Evolutionary conservation across 2,113 vertebrate species (phyloP).

Genomic region (Meles meles): DNA sequence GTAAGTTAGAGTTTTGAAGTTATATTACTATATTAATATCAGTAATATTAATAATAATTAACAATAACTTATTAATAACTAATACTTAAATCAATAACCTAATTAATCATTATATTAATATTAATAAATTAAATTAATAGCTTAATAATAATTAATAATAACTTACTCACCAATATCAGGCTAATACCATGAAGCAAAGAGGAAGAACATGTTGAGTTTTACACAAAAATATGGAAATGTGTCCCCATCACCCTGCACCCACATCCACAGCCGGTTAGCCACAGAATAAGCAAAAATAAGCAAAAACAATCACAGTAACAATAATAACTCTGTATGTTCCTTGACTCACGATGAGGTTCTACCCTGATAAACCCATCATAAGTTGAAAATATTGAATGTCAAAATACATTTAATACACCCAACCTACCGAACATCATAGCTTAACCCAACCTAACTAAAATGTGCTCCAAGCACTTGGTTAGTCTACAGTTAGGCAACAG

Average conservation of each 20-base stretch:
- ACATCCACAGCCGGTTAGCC: neutral
- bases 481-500: neutral
- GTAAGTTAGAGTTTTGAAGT: neutral
- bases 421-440: neutral
- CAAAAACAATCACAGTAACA: neutral
- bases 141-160: too few relatives aligned
- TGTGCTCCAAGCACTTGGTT: neutral
- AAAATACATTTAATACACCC: neutral
- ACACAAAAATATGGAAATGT: neutral
- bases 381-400: neutral
- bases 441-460: neutral
- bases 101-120: too few relatives aligned
- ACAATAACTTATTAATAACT: too few relatives aligned
- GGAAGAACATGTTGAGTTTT: neutral
- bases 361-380: neutral
- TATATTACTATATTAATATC: neutral
- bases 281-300: neutral
- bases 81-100: too few relatives aligned
- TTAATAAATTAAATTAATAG: too few relatives aligned
- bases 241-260: too few relatives aligned
- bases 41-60: too few relatives aligned
- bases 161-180: neutral
- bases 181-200: neutral
- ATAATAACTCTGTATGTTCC: neutral
- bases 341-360: neutral